phyloP scores from a whole-genome alignment of 2,888 invertebrate genomes.

The Alviniconcha strummeri region DNA sequence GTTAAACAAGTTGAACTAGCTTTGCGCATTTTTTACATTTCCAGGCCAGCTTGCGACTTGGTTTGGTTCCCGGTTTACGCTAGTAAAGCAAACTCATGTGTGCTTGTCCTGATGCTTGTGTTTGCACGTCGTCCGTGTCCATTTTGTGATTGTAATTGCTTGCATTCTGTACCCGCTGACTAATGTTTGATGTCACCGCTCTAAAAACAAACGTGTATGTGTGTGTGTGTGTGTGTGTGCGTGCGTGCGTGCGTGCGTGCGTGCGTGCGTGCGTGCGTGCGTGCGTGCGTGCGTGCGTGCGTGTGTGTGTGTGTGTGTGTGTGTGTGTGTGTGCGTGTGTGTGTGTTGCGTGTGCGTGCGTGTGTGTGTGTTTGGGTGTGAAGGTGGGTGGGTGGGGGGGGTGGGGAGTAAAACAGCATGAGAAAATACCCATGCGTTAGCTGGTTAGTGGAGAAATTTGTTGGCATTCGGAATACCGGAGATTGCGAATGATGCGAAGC shows the following conservation, averaged over 20 bases:
- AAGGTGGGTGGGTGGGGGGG: background rate
- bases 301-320: background rate
- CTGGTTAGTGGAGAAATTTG: too few relatives aligned
- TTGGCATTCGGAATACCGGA: too few relatives aligned
- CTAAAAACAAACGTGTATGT: background rate
- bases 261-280: background rate
- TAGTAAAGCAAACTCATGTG: too few relatives aligned
- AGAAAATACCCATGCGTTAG: background rate
- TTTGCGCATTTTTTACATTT: too few relatives aligned
- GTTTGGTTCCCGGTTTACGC: too few relatives aligned
- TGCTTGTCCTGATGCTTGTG: too few relatives aligned
- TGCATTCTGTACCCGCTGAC: too few relatives aligned
- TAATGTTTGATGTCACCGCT: background rate
- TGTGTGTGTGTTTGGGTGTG: slow-evolving; percentile 11
- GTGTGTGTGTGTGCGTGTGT: background rate
- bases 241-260: background rate
- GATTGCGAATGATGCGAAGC: too few relatives aligned
- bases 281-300: background rate
- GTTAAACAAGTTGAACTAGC: too few relatives aligned
- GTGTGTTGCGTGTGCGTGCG: background rate
- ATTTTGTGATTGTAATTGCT: too few relatives aligned
- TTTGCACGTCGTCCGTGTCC: too few relatives aligned
- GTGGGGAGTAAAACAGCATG: background rate
- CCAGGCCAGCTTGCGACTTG: too few relatives aligned
- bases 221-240: background rate